Conservation (phyloP, 2,888 invertebrate genomes). For the Caradrina kadenii region DNA sequence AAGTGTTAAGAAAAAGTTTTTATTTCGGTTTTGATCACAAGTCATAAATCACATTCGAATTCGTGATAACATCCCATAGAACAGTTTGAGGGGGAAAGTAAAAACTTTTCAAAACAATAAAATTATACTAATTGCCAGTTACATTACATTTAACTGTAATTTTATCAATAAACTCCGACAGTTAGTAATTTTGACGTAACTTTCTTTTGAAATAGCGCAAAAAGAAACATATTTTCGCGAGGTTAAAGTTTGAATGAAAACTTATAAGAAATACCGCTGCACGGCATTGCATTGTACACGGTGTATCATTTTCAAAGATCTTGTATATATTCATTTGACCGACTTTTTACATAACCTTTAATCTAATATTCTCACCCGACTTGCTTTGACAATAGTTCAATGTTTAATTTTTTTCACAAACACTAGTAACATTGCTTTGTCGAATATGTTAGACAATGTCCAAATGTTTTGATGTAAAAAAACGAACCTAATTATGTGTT, state of each 20-base stretch:
- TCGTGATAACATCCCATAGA: constrained; percentile 49
- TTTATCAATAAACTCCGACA: constrained; percentile 46
- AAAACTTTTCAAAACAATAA: constrained; percentile 57
- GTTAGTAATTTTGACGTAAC: constrained; percentile 40
- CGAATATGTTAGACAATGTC: constrained; percentile 78
- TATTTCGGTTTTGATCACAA: neutral
- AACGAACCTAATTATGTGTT: constrained; percentile 80
- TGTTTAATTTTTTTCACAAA: constrained; percentile 71
- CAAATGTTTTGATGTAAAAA: constrained; percentile 76
- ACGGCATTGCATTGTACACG: constrained; percentile 61
- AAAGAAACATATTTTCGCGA: constrained; percentile 38
- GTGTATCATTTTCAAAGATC: constrained; percentile 63
- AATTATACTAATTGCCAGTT: constrained; percentile 59
- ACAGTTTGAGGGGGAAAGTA: constrained; percentile 58
- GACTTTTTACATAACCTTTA: constrained; percentile 66
- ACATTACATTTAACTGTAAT: constrained; percentile 48
- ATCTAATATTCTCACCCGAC: constrained; percentile 66
- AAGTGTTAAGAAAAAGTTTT: constrained; percentile 12
- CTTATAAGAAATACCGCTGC: constrained; percentile 48
- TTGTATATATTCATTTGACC: constrained; percentile 64
- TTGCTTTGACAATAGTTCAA: constrained; percentile 69
- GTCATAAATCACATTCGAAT: constrained; percentile 12
- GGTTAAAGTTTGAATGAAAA: constrained; percentile 45
- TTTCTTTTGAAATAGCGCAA: constrained; percentile 49
- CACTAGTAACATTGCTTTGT: constrained; percentile 75